Conservation (phyloP, 2,113 vertebrate genomes). For the Archilochus colubris region DNA sequence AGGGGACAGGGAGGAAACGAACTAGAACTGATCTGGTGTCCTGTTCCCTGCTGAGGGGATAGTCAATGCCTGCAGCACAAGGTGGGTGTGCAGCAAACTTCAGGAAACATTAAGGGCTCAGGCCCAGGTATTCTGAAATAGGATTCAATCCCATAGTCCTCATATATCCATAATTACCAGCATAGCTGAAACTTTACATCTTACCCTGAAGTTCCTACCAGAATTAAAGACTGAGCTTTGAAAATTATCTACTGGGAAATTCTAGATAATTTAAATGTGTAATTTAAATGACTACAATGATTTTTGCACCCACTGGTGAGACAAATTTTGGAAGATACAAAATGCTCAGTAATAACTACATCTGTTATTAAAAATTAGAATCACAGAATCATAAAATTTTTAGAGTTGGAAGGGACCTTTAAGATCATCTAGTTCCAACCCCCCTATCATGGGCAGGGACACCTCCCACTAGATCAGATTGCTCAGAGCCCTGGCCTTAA, state of each 20-base stretch:
- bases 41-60: rapidly evolving
- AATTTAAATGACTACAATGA: not conserved
- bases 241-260: not conserved
- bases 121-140: not conserved
- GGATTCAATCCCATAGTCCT: not conserved
- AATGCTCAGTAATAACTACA: not conserved
- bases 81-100: not conserved
- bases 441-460: too few species aligned
- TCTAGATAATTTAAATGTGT: not conserved
- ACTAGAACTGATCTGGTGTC: not conserved
- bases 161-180: not conserved
- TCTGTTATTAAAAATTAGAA: not conserved
- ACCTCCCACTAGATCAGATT: too few species aligned
- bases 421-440: too few species aligned
- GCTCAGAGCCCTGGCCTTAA: too few species aligned
- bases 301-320: not conserved
- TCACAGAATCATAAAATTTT: too few species aligned
- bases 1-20: not conserved
- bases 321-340: not conserved
- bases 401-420: too few species aligned
- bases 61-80: not conserved
- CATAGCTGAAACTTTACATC: not conserved
- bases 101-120: not conserved
- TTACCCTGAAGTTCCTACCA: not conserved
- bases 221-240: not conserved